Evolutionary conservation across 2,113 vertebrate genomes (phyloP).

Genomic region (Sapajus apella): DNA sequence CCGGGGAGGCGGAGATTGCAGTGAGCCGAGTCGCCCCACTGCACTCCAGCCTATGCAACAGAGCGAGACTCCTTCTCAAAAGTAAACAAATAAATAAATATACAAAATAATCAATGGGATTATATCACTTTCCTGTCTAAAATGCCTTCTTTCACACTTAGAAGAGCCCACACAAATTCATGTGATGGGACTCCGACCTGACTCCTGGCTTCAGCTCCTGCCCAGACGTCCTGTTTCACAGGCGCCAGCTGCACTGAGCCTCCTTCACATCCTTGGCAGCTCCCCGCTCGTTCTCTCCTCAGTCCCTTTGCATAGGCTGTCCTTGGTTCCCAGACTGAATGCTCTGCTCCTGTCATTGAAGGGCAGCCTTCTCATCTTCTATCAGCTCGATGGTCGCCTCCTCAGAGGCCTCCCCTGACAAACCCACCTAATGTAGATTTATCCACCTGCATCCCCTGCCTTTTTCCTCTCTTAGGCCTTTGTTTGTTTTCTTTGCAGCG

Average conservation of each 20-base stretch:
- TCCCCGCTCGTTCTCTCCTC: background rate
- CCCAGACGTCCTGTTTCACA: background rate
- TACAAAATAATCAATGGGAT: background rate
- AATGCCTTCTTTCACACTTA: background rate
- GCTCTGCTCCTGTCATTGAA: background rate
- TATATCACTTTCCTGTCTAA: background rate
- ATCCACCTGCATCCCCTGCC: background rate
- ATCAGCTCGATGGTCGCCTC: background rate
- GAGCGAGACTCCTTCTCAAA: no score
- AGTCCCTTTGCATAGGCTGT: rapidly evolving
- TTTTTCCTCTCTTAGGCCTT: background rate
- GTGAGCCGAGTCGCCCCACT: no score
- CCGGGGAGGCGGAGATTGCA: no score
- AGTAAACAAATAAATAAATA: no score
- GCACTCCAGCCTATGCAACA: no score
- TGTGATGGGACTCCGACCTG: background rate
- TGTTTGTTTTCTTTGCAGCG: background rate
- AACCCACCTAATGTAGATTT: background rate
- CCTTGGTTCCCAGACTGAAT: background rate
- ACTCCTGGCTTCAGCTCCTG: background rate
- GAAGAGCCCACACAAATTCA: background rate
- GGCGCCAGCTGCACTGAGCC: background rate
- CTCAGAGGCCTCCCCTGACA: background rate
- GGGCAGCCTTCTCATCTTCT: background rate
- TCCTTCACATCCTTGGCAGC: background rate